These are phyloP conservation scores for Spodoptera frugiperda DNA, from an alignment of 1,140 invertebrate species.

Conservation along the genomic window DNA sequence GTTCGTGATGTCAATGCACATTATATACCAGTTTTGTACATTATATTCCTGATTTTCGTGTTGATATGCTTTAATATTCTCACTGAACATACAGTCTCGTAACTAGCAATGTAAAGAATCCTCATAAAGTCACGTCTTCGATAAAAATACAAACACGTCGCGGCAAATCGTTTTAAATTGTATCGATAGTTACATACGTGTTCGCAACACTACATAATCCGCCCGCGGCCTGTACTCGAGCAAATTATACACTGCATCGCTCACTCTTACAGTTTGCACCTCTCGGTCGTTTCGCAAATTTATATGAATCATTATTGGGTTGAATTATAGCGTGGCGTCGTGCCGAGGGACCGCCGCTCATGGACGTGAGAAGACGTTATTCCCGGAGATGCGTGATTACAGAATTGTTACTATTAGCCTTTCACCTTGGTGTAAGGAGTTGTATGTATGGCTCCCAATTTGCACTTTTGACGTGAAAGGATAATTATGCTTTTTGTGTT, in stretches of 20 bases:
- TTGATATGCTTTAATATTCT: neutral
- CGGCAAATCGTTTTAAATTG: conserved; percentile 37
- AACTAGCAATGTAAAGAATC: neutral
- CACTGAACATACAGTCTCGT: conserved; percentile 1
- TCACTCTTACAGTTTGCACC: conserved; percentile 66
- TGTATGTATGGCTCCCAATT: conserved; percentile 33
- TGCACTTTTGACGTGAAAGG: conserved; percentile 19
- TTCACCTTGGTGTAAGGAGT: conserved; percentile 35
- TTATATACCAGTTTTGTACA: neutral
- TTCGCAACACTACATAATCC: conserved; percentile 53
- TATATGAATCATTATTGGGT: conserved; percentile 68
- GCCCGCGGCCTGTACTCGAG: conserved; percentile 55
- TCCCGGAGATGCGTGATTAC: conserved; percentile 44
- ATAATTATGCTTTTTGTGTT: conserved; percentile 31
- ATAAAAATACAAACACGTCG: conserved; percentile 40
- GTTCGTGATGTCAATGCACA: neutral
- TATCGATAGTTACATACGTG: conserved; percentile 44
- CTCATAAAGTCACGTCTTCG: conserved; percentile 15
- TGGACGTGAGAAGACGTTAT: conserved; percentile 45
- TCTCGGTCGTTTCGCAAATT: conserved; percentile 67
- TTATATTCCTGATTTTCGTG: neutral
- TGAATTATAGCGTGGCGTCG: conserved; percentile 62
- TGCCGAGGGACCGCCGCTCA: conserved; percentile 40
- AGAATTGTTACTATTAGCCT: conserved; percentile 41
- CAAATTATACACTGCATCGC: conserved; percentile 63